Percentiles rank a stretch among this genome's conserved stretches.
phyloP scores from a whole-genome alignment of 2,888 invertebrate genomes.

The Venustoraphidia nigricollis region DNA sequence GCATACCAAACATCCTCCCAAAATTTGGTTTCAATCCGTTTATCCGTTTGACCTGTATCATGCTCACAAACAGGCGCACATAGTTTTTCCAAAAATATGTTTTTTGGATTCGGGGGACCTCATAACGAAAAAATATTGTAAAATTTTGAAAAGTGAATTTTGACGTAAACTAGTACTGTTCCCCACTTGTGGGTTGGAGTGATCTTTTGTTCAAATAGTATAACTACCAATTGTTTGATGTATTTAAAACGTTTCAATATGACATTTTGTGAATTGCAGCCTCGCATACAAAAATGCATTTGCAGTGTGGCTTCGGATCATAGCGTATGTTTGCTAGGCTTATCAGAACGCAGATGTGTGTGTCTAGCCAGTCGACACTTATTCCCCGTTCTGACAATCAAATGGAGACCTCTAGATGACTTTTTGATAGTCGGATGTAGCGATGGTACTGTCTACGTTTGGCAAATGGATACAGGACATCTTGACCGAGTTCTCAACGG shows the following conservation, averaged over 20 bases:
- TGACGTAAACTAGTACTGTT: too few relatives aligned
- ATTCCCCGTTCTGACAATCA: constrained; percentile 89
- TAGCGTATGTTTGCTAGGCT: constrained; percentile 84
- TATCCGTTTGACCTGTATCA: too few relatives aligned
- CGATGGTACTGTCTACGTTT: constrained; percentile 95
- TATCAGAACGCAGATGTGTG: constrained; percentile 87
- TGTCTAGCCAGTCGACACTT: constrained; percentile 83
- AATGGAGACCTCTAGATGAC: constrained; percentile 94
- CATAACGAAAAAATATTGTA: too few relatives aligned
- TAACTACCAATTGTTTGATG: not conserved
- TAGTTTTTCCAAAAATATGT: too few relatives aligned
- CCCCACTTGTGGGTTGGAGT: too few relatives aligned
- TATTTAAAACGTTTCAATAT: not conserved
- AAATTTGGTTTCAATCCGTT: too few relatives aligned
- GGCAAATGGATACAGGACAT: constrained; percentile 99
- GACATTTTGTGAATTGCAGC: constrained; percentile 36
- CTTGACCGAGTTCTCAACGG: constrained; percentile 90
- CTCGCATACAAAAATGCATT: constrained; percentile 82
- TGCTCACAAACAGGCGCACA: too few relatives aligned
- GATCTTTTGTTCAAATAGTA: too few relatives aligned
- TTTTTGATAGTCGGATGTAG: constrained; percentile 95
- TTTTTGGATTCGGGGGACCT: too few relatives aligned
- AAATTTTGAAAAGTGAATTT: too few relatives aligned
- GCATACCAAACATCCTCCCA: too few relatives aligned
- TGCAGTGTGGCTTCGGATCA: constrained; percentile 97